Evolutionary conservation across 2,113 vertebrate genomes (phyloP).

Genomic region (Connochaetes taurinus): DNA sequence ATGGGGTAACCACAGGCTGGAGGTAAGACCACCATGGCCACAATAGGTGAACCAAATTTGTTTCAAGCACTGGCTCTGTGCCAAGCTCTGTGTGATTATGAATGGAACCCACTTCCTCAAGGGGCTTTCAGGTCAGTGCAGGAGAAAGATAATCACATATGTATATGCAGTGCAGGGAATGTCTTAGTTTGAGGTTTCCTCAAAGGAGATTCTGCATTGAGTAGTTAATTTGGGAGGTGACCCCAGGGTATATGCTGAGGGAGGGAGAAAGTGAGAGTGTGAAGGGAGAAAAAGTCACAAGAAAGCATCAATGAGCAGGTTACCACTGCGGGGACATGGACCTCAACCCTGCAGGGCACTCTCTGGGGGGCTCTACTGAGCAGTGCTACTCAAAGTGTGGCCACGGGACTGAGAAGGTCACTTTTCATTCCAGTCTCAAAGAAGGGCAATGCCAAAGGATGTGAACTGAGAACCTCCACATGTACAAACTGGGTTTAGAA

Average conservation of each 20-base stretch:
- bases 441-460: neutral
- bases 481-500: neutral
- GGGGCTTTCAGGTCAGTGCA: neutral
- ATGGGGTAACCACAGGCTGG: neutral
- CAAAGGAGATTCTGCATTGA: neutral
- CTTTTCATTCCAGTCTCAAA: neutral
- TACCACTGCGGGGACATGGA: fast-evolving
- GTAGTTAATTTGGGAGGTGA: neutral
- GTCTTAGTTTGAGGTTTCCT: neutral
- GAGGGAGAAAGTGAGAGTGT: neutral
- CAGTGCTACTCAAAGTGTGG: too few species aligned
- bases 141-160: neutral
- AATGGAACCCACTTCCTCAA: neutral
- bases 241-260: neutral
- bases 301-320: neutral
- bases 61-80: neutral
- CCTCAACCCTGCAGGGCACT: neutral
- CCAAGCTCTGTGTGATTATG: neutral
- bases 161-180: fast-evolving
- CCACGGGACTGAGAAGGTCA: neutral
- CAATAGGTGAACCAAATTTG: neutral
- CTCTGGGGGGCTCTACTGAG: neutral
- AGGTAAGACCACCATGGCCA: neutral
- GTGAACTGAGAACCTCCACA: neutral
- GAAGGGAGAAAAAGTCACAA: neutral